A percentile compares a stretch with the other conserved stretches of the same genome.
These are phyloP conservation scores for Argynnis bischoffii DNA, from an alignment of 2,888 invertebrate genomes.

Conservation along the genomic window DNA sequence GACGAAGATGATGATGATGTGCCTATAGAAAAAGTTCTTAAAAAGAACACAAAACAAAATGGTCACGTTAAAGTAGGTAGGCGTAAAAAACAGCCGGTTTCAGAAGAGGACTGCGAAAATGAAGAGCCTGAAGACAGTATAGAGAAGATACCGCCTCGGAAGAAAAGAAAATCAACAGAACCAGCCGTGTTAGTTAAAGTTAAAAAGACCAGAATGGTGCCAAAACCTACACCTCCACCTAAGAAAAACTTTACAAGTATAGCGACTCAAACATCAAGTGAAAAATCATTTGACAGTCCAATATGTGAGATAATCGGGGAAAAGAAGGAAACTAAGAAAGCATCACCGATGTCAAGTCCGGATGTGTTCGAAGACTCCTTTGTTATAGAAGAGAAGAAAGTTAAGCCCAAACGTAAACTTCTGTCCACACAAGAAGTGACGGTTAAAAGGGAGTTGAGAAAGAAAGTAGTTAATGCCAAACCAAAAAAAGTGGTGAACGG, in stretches of 20 bases:
- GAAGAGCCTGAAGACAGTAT: conserved; percentile 51
- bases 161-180: conserved; percentile 65
- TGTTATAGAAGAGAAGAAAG: conserved; percentile 60
- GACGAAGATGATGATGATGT: conserved; percentile 29
- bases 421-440: conserved; percentile 61
- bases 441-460: conserved; percentile 65
- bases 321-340: conserved; percentile 33
- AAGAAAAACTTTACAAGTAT: conserved; percentile 68
- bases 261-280: conserved; percentile 70
- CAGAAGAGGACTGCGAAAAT: conserved; percentile 55
- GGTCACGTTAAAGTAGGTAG: conserved; percentile 23
- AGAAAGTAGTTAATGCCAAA: conserved; percentile 58
- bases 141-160: conserved; percentile 44
- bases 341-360: conserved; percentile 59
- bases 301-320: conserved; percentile 62
- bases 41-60: conserved; percentile 43
- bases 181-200: conserved; percentile 58
- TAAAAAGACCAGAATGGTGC: conserved; percentile 62
- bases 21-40: conserved; percentile 36
- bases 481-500: conserved; percentile 57
- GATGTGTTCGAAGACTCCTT: conserved; percentile 77
- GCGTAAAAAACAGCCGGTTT: conserved; percentile 36
- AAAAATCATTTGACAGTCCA: conserved; percentile 68
- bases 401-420: conserved; percentile 62
- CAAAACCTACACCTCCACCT: conserved; percentile 67